Evolutionary conservation across 2,797 vertebrate species (phyloP).

Genomic region (Acrossocheilus fasciatus): DNA sequence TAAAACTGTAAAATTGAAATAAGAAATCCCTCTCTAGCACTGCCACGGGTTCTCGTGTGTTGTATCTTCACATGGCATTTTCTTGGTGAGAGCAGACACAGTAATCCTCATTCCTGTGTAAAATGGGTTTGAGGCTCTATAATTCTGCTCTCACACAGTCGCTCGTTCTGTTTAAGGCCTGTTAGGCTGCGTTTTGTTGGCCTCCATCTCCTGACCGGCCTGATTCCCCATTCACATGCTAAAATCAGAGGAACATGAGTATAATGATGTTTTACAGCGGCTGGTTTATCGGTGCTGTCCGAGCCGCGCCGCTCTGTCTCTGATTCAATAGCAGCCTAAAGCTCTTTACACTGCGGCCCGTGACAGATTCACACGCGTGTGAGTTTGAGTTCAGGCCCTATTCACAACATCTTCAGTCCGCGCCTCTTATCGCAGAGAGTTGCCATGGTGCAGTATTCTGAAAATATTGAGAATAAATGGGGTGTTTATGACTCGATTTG

Average conservation of each 20-base stretch:
- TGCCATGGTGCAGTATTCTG: constrained; percentile 43
- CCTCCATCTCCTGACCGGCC: constrained; percentile 67
- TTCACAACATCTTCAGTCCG: constrained; percentile 31
- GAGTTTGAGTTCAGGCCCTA: background rate
- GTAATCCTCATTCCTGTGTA: constrained; percentile 25
- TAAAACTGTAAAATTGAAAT: background rate
- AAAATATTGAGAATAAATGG: constrained; percentile 8
- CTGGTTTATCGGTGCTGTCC: constrained; percentile 77
- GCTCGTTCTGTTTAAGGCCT: constrained; percentile 72
- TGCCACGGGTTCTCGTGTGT: background rate
- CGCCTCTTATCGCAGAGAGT: constrained; percentile 10
- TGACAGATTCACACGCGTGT: constrained; percentile 18
- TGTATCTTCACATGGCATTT: background rate
- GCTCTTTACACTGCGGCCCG: constrained; percentile 64
- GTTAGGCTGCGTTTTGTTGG: constrained; percentile 65
- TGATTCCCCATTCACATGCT: constrained; percentile 78
- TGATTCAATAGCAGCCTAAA: constrained; percentile 65
- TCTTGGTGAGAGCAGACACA: background rate
- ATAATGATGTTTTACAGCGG: constrained; percentile 83
- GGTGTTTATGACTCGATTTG: constrained; percentile 13
- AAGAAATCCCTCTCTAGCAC: background rate
- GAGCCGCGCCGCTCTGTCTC: constrained; percentile 67
- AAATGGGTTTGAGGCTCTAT: background rate
- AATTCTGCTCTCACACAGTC: constrained; percentile 20
- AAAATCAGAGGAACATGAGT: constrained; percentile 71